A percentile compares a stretch with the other conserved stretches of the same genome.
Conservation (phyloP, 2,113 vertebrate genomes). For the Perca schrenkii region DNA sequence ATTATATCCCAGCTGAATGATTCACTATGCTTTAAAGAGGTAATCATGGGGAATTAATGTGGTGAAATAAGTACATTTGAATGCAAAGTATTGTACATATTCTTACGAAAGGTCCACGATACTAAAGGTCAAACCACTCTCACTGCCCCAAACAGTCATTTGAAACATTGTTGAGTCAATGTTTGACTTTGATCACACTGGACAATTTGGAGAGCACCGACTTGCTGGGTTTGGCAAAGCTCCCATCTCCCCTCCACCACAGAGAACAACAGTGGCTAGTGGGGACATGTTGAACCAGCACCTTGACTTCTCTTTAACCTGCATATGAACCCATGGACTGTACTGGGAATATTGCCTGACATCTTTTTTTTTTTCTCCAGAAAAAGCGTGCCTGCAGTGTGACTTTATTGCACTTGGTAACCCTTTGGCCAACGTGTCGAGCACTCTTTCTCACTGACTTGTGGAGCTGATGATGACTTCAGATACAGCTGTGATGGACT, state of each 20-base stretch:
- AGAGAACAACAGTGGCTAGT: conserved; percentile 56
- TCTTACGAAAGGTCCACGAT: conserved; percentile 56
- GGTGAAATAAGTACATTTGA: conserved; percentile 55
- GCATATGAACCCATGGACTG: conserved; percentile 60
- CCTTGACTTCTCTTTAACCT: conserved; percentile 69
- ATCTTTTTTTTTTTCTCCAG: conserved; percentile 25
- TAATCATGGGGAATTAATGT: conserved; percentile 34
- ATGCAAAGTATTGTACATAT: conserved; percentile 77
- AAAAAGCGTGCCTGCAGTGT: conserved; percentile 64
- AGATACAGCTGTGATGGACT: conserved; percentile 39
- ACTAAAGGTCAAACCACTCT: conserved; percentile 69
- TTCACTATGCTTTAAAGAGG: conserved; percentile 64
- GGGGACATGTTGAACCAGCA: conserved; percentile 63
- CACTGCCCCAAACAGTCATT: conserved; percentile 73
- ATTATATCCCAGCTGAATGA: conserved; percentile 55
- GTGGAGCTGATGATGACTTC: conserved; percentile 52
- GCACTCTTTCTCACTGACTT: conserved; percentile 35
- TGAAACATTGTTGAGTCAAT: conserved; percentile 56
- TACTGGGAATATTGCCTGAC: conserved; percentile 74
- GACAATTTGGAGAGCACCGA: conserved; percentile 56
- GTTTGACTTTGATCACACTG: conserved; percentile 59
- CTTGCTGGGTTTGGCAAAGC: conserved; percentile 39
- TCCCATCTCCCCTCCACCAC: conserved; percentile 22
- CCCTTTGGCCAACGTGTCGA: conserved; percentile 44
- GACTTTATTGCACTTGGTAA: conserved; percentile 67